These are phyloP conservation scores for Taenioides sp. DNA, from an alignment of 2,797 vertebrate genomes.

Conservation along the genomic window DNA sequence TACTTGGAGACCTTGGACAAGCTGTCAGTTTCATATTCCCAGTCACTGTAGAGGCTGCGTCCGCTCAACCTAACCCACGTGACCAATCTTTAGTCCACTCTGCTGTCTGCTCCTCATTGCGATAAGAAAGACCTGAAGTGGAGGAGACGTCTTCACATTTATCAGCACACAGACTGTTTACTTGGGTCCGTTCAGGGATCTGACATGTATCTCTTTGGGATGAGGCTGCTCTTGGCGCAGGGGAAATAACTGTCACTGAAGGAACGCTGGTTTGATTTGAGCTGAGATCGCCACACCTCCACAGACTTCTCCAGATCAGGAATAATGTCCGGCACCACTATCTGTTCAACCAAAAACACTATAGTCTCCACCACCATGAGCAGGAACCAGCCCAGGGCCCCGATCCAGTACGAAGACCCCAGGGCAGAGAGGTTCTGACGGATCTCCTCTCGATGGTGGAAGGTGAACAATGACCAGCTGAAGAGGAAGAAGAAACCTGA, in stretches of 20 bases:
- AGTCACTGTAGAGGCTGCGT: constrained; percentile 8
- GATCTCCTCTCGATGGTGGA: constrained; percentile 72
- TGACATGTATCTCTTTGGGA: constrained; percentile 48
- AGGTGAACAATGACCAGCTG: constrained; percentile 79
- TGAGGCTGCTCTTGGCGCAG: constrained; percentile 6
- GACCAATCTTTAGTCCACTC: constrained; percentile 16
- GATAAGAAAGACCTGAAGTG: not conserved
- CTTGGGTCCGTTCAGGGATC: constrained; percentile 44
- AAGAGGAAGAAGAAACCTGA: constrained; percentile 82
- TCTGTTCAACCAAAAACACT: constrained; percentile 66
- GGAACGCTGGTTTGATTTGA: constrained; percentile 14
- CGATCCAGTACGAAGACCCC: constrained; percentile 75
- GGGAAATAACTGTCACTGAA: constrained; percentile 48
- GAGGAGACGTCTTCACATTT: constrained; percentile 9
- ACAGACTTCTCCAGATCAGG: constrained; percentile 66
- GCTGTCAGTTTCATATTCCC: not conserved
- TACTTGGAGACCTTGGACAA: not conserved
- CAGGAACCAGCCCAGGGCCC: constrained; percentile 69
- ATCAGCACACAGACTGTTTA: constrained; percentile 12
- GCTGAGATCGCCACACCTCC: constrained; percentile 49
- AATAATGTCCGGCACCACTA: constrained; percentile 68
- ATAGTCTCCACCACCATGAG: constrained; percentile 53
- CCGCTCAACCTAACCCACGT: constrained; percentile 6
- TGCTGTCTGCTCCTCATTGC: constrained; percentile 10
- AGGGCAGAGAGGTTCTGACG: constrained; percentile 61